phyloP scores from a whole-genome alignment of 1,140 invertebrate genomes.

The Drosophila malerkotliana region DNA sequence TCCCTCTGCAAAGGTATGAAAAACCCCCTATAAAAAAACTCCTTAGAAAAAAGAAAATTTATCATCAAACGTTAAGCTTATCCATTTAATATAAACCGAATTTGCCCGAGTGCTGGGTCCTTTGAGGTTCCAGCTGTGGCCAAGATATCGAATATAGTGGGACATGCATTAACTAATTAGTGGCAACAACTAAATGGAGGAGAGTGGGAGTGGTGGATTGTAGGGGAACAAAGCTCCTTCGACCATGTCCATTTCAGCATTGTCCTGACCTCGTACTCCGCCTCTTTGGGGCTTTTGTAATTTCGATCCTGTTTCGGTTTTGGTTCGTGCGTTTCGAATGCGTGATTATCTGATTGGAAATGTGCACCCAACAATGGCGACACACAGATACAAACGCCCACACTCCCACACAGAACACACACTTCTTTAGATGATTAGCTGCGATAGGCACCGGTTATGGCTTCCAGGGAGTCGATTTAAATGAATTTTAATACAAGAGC shows the following conservation, averaged over 20 bases:
- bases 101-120: conserved; percentile 27
- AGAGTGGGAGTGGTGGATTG: background rate
- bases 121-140: background rate
- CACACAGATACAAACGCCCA: conserved; percentile 48
- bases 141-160: conserved; percentile 54
- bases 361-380: conserved; percentile 75
- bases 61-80: conserved; percentile 20
- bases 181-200: conserved; percentile 13
- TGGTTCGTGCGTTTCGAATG: conserved; percentile 68
- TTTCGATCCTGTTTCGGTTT: conserved; percentile 33
- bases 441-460: conserved; percentile 57
- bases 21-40: too few species aligned
- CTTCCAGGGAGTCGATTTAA: conserved; percentile 61
- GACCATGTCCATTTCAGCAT: conserved; percentile 33
- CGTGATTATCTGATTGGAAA: conserved; percentile 74
- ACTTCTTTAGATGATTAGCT: conserved; percentile 81
- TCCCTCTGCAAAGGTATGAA: too few species aligned
- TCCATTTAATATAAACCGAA: conserved; percentile 18
- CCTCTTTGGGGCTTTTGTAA: conserved; percentile 9
- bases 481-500: conserved; percentile 73
- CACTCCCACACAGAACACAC: conserved; percentile 25
- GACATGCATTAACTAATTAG: conserved; percentile 73
- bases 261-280: conserved; percentile 16
- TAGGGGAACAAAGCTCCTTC: conserved; percentile 24
- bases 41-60: background rate